These are phyloP conservation scores for Scolopax bukidnonensis DNA, from an alignment of 2,797 vertebrate species.

Conservation along the genomic window DNA sequence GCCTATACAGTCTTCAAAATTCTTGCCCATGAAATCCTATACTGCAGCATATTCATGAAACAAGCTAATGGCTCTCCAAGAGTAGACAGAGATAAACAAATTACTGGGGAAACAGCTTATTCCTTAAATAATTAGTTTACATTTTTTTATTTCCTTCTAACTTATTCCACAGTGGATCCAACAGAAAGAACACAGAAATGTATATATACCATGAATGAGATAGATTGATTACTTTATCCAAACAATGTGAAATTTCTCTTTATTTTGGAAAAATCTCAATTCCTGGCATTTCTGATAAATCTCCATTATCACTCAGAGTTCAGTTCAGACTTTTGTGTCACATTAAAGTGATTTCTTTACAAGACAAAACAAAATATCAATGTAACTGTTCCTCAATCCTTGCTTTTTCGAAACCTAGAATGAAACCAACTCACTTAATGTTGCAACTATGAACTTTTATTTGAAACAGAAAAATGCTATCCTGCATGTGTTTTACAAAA, in stretches of 20 bases:
- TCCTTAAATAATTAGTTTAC: not conserved
- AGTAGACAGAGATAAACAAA: not conserved
- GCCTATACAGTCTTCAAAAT: not conserved
- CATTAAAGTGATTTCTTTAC: not conserved
- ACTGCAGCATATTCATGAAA: not conserved
- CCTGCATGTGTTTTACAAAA: not conserved
- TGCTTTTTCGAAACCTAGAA: not conserved
- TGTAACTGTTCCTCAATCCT: not conserved
- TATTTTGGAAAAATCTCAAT: not conserved
- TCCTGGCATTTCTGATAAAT: not conserved
- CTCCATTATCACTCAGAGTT: not conserved
- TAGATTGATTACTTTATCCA: not conserved
- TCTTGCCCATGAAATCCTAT: not conserved
- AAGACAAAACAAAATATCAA: not conserved
- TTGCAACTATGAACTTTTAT: not conserved
- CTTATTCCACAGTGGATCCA: not conserved
- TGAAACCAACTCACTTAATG: accelerated
- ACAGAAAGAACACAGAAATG: not conserved
- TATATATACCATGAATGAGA: not conserved
- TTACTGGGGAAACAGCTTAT: not conserved
- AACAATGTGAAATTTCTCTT: not conserved
- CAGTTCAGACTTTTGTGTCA: not conserved
- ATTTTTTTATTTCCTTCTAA: not conserved
- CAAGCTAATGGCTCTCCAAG: not conserved
- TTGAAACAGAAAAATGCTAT: not conserved